phyloP scores from a whole-genome alignment of 1,140 invertebrate genomes.

The Muscidifurax raptorellus region DNA sequence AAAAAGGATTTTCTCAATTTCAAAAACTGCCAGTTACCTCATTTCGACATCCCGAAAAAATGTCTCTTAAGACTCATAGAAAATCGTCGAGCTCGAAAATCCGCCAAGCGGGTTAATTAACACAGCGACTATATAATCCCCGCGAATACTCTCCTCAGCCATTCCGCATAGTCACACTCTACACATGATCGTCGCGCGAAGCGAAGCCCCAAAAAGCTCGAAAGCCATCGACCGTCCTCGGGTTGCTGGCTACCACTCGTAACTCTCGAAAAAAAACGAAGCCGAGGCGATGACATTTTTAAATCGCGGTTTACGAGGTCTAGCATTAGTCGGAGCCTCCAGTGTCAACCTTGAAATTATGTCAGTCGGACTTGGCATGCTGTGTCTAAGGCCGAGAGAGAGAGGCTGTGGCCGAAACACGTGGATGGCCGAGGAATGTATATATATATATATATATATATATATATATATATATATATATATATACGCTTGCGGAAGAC shows the following conservation, averaged over 20 bases:
- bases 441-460: neutral
- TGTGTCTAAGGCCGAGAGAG: neutral
- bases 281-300: neutral
- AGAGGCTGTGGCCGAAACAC: neutral
- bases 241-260: neutral
- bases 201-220: no score
- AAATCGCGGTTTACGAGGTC: neutral
- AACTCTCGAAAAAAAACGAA: neutral
- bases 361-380: conserved; percentile 33
- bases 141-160: no score
- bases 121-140: no score
- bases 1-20: no score
- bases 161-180: no score
- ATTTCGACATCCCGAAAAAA: no score
- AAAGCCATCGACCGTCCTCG: no score
- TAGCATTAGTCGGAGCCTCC: neutral
- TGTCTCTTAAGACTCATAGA: no score
- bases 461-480: neutral
- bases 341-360: conserved; percentile 40
- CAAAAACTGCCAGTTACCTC: no score
- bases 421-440: neutral
- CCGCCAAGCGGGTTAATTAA: no score
- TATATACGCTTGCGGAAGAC: neutral
- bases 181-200: no score
- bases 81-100: no score